These are phyloP conservation scores for Lasius platythorax DNA, from an alignment of 2,888 invertebrate species.

Conservation along the genomic window DNA sequence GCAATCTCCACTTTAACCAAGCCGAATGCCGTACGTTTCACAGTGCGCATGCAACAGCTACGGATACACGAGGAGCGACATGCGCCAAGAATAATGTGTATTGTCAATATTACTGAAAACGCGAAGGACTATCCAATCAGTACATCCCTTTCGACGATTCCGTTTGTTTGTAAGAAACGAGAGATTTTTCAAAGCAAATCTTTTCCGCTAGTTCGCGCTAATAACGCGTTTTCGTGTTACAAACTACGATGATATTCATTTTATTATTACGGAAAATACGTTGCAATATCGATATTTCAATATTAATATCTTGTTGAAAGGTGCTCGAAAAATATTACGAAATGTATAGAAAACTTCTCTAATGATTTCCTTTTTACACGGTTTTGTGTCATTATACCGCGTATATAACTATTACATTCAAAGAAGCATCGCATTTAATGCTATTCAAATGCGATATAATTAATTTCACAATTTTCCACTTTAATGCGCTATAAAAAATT, in stretches of 20 bases:
- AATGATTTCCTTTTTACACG: slow-evolving; percentile 20
- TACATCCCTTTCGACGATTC: neutral
- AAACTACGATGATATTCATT: slow-evolving; percentile 19
- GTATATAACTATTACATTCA: neutral
- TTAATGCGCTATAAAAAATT: neutral
- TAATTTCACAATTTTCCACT: slow-evolving; percentile 3
- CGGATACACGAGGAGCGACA: neutral
- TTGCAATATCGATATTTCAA: slow-evolving; percentile 12
- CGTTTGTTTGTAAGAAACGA: neutral
- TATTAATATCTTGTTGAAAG: slow-evolving; percentile 16
- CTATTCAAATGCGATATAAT: neutral
- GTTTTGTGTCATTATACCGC: neutral
- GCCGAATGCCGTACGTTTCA: neutral
- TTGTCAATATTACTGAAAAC: neutral
- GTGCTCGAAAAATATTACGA: neutral
- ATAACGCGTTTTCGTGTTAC: neutral
- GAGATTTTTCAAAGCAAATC: neutral
- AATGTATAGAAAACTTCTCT: neutral
- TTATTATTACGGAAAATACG: neutral
- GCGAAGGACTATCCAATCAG: neutral
- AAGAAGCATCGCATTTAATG: slow-evolving; percentile 5
- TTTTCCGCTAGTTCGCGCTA: neutral
- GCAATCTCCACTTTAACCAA: slow-evolving; percentile 15
- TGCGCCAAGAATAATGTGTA: slow-evolving; percentile 11
- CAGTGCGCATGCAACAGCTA: neutral